These are phyloP conservation scores for Xiphorhynchus erythropygius DNA, from an alignment of 2,797 vertebrate genomes.

Conservation along the genomic window DNA sequence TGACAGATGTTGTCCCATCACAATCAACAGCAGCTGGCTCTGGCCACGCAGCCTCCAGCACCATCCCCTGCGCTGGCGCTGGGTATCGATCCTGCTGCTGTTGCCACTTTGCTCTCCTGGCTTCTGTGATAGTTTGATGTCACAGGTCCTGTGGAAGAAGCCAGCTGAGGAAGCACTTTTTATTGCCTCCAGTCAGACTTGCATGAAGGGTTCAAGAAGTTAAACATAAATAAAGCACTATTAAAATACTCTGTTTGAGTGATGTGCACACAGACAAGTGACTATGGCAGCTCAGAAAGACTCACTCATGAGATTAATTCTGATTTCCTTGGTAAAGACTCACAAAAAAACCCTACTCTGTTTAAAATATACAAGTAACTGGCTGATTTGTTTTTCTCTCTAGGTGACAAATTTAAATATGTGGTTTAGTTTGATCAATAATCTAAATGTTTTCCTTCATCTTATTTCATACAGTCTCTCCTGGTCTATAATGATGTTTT, in stretches of 20 bases:
- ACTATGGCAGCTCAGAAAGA: not conserved
- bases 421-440: conserved; percentile 38
- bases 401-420: conserved; percentile 13
- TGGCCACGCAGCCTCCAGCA: fast-evolving
- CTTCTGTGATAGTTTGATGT: fast-evolving
- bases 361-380: not conserved
- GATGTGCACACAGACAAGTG: not conserved
- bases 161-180: not conserved
- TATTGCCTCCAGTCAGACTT: not conserved
- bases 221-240: not conserved
- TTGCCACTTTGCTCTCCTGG: not conserved
- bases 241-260: not conserved
- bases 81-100: not conserved
- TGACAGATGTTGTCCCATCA: not conserved
- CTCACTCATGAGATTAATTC: not conserved
- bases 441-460: not conserved
- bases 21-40: not conserved
- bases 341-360: not conserved
- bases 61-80: fast-evolving
- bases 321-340: conserved; percentile 19
- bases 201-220: not conserved
- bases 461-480: not conserved
- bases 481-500: conserved; percentile 31
- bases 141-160: not conserved
- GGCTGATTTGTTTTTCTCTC: conserved; percentile 19